Base-by-base conservation (phyloP, 2,888 invertebrate genomes). In the Odontomyia ornata region DNA sequence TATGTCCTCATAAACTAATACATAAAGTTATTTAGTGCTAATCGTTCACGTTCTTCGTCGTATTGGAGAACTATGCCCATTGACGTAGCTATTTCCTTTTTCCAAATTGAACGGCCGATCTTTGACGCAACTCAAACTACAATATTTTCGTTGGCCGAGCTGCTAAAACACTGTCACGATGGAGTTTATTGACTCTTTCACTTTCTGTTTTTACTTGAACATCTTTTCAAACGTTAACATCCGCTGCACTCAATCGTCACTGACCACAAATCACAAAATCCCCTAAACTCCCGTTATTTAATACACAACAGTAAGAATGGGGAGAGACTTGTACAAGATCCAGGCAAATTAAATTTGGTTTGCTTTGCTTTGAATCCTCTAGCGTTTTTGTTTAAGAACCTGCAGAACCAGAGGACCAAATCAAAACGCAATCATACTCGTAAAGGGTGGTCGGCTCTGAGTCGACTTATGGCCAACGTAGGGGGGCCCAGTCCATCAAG, bases 1-100 rank as follows among this genome's bases (percentile, higher is more conserved):
- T n/a, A n/a, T n/a, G n/a, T n/a, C n/a, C n/a, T n/a, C n/a, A n/a
- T n/a, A n/a, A n/a, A n/a, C n/a, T n/a, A n/a, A n/a, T n/a, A n/a
- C n/a, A n/a, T n/a, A n/a, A n/a, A n/a, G n/a, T n/a, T n/a, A n/a
- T n/a, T n/a, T n/a, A n/a, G n/a, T n/a, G n/a, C n/a, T n/a, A n/a
- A n/a, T 83, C 75, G 84, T 83, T 78, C 82, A 82, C 46, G 83
- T 1, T 64, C 64, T 64, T 47, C 30, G 56, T 36, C 65, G 69
- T 46, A 30, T 64, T 43, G 47, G 71, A 56, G 69, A 72, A 72
- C 71, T 72, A 72, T 56, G 71, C 71, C 71, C 71, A 72, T 52
- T 52, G 71, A 72, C 71, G 71, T 72, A 27, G 9, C n/a, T 56
- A 72, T 72, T 72, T 72, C 71, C 71, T 56, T 72, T 15, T 72